Percentiles rank a stretch among this genome's conserved stretches.
phyloP scores from a whole-genome alignment of 2,888 invertebrate species.

The Caenorhabditis sp. region DNA sequence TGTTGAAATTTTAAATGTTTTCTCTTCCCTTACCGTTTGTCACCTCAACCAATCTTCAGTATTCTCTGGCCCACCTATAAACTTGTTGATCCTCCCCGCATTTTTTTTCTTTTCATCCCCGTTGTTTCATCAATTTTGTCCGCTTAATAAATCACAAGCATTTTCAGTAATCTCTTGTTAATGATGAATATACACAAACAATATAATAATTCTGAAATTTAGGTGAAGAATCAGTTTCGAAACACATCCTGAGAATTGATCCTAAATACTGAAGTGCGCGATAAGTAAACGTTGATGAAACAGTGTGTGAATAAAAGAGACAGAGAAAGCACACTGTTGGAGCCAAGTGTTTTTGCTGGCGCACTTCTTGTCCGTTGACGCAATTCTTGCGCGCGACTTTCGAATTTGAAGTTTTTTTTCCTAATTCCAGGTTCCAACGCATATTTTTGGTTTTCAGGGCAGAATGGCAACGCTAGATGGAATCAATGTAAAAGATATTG shows the following conservation, averaged over 20 bases:
- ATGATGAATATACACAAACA: too few species aligned
- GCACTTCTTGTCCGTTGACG: neutral
- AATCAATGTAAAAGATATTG: conserved; percentile 67
- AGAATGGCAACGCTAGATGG: conserved; percentile 74
- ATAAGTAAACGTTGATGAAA: neutral
- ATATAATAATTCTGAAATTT: too few species aligned
- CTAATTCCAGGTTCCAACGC: neutral
- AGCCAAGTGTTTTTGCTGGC: neutral
- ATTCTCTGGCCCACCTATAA: conserved; percentile 4
- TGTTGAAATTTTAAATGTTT: conserved; percentile 4
- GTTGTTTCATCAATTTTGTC: neutral
- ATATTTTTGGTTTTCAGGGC: neutral
- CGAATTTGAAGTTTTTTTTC: conserved; percentile 5
- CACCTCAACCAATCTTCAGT: conserved; percentile 23
- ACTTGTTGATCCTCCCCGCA: conserved; percentile 14
- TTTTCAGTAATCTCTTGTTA: too few species aligned
- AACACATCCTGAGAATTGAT: too few species aligned
- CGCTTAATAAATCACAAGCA: too few species aligned
- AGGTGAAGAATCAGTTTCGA: too few species aligned
- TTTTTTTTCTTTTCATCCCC: conserved; percentile 5
- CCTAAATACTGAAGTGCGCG: too few species aligned
- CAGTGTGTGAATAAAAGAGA: neutral
- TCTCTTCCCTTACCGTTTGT: conserved; percentile 2
- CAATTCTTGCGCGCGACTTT: conserved; percentile 22
- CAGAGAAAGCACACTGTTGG: neutral